Percentiles rank a stretch among this genome's conserved stretches.
Evolutionary conservation across 1,140 invertebrate species (phyloP).

Genomic region (Solen grandis): DNA sequence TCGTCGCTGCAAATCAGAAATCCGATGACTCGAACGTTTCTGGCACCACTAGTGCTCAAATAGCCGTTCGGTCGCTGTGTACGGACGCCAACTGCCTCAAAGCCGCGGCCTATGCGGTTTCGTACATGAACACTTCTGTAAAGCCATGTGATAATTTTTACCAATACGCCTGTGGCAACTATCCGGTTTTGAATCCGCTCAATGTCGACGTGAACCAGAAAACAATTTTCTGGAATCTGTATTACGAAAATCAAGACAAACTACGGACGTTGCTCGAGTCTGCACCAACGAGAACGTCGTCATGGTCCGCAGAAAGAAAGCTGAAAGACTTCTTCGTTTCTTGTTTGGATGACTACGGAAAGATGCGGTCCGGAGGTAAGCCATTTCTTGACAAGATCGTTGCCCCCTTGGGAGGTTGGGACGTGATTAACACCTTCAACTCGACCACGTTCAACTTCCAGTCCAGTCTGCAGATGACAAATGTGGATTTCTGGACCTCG

Average conservation of each 20-base stretch:
- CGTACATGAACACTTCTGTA: conserved; percentile 80
- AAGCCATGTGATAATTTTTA: conserved; percentile 84
- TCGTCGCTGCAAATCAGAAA: conserved; percentile 58
- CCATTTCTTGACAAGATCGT: conserved; percentile 72
- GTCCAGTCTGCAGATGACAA: conserved; percentile 65
- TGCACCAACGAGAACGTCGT: conserved; percentile 47
- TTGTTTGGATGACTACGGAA: conserved; percentile 72
- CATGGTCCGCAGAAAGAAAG: conserved; percentile 72
- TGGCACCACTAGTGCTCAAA: conserved; percentile 8
- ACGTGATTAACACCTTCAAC: conserved; percentile 65
- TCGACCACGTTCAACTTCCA: conserved; percentile 65
- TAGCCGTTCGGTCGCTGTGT: conserved; percentile 54
- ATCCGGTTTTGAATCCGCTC: conserved; percentile 58
- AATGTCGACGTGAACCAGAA: conserved; percentile 56
- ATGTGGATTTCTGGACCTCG: conserved; percentile 73
- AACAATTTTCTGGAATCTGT: conserved; percentile 64
- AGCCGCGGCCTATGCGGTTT: conserved; percentile 62
- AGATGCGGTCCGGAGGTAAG: conserved; percentile 61
- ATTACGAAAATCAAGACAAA: conserved; percentile 68
- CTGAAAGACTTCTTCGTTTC: conserved; percentile 74
- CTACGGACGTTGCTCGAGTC: conserved; percentile 65
- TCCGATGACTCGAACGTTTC: background rate
- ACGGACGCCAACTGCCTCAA: conserved; percentile 67
- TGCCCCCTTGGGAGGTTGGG: conserved; percentile 71
- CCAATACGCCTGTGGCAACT: conserved; percentile 83